Evolutionary conservation across 2,888 invertebrate species (phyloP), one percentile per base, ranked within the genome.

Genomic region (Gortyna flavago): DNA sequence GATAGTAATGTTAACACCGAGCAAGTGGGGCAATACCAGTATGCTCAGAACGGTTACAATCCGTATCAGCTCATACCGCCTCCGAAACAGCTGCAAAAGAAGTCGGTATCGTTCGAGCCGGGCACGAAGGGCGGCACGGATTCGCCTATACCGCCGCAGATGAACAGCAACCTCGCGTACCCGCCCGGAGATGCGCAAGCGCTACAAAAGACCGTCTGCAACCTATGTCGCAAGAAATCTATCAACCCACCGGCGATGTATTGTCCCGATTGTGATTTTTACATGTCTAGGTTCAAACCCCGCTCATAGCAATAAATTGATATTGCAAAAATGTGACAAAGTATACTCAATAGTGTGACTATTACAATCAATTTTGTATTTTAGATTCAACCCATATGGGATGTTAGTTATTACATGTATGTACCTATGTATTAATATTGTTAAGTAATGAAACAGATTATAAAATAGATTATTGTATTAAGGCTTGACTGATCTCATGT

Each of bases 231-330:
- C 78, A 99, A 99, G 93, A 98, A 98, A 91, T 97, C 98, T 83
- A 98, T 99, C 32, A 97, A 97, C 70, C 97, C 98, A 29, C 98
- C 98, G 25, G 97, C 98, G 57, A 97, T 98, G 88, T 99, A 99
- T 93, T 99, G 99, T 94, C 97, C 98, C 71, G 99, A 99, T 95
- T 99, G 99, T 95, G 98, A 99, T 92, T 99, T 98, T 95, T 99
- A 99, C 92, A 98, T 99, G 98, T 98, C 98, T 83, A 97, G 98
- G 91, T 98, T 98, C 94, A 97, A 98, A 91, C 98, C 98, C 65
- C 97, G 97, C 87, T 97, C 97, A 90, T 97, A 96, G 94, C 90
- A 89, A 84, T 85, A 81, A 77, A 57, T 81, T 64, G 54, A 71
- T 65, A 76, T 77, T 77, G 67, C 65, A 75, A 75, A 75, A 75